Base-by-base conservation (phyloP, 1,140 invertebrate genomes). In the Fopius arisanus region DNA sequence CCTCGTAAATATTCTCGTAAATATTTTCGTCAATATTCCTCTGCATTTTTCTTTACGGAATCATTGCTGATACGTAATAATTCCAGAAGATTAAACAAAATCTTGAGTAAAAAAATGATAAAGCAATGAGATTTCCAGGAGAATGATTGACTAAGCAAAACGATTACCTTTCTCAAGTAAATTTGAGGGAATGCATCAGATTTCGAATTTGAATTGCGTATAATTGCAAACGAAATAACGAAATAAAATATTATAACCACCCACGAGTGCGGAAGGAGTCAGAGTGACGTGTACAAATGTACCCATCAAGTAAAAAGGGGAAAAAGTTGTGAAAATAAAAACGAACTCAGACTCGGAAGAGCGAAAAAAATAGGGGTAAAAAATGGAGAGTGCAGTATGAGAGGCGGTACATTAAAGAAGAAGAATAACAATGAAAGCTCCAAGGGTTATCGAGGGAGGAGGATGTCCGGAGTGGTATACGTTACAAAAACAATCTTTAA, bases 401-500 rank as follows among this genome's bases (percentile, higher is more conserved):
- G 62, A 3, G 4, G 62, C n/a, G 62, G 54, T 59, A 59, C 54
- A 26, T 59, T 59, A 59, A 48, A 62, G 54, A 72, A 72, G 33
- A 66, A 72, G 12, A 72, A 72, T 66, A 41, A 51, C 62, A 33
- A 51, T 29, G 72, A 21, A 41, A 26, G 31, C 51, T 74, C 33
- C 21, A 62, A 33, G 40, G 16, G 21, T 37, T 19, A 26, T 33
- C 16, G 40, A 63, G 28, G 3, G 9, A 48, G 40, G 43, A 77
- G 75, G 72, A 74, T 74, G 67, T 74, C 72, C 67, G 41, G 26
- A 70, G 43, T 71, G 43, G 31, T 70, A 72, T 69, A 75, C 72
- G 73, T 77, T 76, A 76, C 72, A 78, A 78, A 71, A 78, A 78
- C 77, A 78, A 77, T 68, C 70, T 75, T 43, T 48, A 78, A 75